Evolutionary conservation across 1,140 invertebrate species (phyloP).

Genomic region (Campoletis sonorensis): DNA sequence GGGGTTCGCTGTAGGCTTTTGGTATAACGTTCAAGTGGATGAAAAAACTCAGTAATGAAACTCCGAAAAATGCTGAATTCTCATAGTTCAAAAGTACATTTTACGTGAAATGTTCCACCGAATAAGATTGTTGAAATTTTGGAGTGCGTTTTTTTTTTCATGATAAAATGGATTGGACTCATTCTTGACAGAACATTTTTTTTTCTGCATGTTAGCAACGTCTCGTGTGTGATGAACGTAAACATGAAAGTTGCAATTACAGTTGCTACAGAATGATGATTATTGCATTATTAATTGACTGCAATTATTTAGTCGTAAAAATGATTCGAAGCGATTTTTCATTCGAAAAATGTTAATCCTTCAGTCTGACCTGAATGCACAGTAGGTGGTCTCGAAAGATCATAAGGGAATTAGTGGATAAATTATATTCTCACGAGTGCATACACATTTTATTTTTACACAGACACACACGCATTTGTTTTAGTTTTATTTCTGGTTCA

Average conservation of each 20-base stretch:
- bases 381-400: conserved; percentile 31
- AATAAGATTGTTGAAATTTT: neutral
- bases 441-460: conserved; percentile 13
- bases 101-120: neutral
- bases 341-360: neutral
- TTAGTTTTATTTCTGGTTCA: neutral
- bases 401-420: conserved; percentile 32
- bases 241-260: too few species aligned
- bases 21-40: neutral
- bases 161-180: too few species aligned
- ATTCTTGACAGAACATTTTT: neutral
- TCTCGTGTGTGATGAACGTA: too few species aligned
- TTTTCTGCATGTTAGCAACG: neutral
- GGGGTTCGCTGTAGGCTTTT: neutral
- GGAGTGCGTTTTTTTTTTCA: neutral
- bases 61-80: neutral
- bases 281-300: too few species aligned
- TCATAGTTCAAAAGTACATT: neutral
- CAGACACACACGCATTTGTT: neutral
- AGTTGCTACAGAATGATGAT: too few species aligned
- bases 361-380: neutral
- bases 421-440: conserved; percentile 29
- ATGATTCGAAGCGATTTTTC: neutral
- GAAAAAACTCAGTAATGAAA: neutral
- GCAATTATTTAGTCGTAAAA: too few species aligned